Base-by-base conservation (phyloP, 2,113 vertebrate genomes). In the Oncorhynchus gorbuscha region DNA sequence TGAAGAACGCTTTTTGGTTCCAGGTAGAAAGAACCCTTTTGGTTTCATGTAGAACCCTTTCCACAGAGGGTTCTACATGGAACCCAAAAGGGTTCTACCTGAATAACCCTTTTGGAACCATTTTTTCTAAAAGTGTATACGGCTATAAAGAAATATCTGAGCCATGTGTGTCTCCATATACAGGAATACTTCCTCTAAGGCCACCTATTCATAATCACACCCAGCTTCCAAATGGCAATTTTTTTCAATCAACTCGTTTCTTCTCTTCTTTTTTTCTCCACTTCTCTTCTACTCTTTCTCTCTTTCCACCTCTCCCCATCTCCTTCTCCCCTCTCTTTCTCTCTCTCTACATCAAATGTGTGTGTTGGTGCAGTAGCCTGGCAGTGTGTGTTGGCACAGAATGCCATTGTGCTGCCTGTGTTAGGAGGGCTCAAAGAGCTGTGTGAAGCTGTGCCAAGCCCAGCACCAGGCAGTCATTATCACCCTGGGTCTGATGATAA, bases 361-460 rank as follows among this genome's bases (percentile, higher is more conserved):
- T 83, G 79, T 74, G 83, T 61, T 73, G 77, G 76, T 55, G 73
- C 55, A 74, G 39, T 18, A 68, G 35, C n/a, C 51, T 69, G 22
- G 62, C 73, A 76, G 66, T 64, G 76, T 82, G 82, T 73, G 77
- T 79, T 88, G 82, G 78, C 73, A 80, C 83, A 83, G 88, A 89
- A 91, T 89, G 83, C 86, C 85, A 88, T 73, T 86, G 85, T 85
- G 84, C 83, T 84, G 51, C 51, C 51, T 55, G 75, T 80, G 75
- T 75, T 71, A 71, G 32, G 73, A 69, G 69, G 55, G 28, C 30
- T 78, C 76, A 76, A 62, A 76, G 75, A 76, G 49, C 80, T 67
- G 28, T 91, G 74, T 89, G 89, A 91, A 83, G 84, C 74, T 73
- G 48, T 87, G 85, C 89, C 86, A 92, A 81, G 69, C 73, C 73